A percentile compares a stretch with the other conserved stretches of the same genome.
These are phyloP conservation scores for Poecilia picta DNA, from an alignment of 2,797 vertebrate species.

Conservation along the genomic window DNA sequence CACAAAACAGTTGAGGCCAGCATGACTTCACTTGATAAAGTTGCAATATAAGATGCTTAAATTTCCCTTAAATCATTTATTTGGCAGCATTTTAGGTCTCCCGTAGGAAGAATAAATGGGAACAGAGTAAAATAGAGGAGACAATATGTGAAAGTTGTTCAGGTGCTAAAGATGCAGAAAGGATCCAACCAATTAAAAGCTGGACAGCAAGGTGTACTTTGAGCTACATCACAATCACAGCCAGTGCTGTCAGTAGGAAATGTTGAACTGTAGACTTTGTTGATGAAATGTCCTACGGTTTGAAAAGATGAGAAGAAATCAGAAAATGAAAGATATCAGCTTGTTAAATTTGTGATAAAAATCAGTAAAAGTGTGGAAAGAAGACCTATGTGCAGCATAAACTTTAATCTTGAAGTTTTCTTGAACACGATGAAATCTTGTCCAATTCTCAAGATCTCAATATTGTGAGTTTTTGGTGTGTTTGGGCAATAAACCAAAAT, in stretches of 20 bases:
- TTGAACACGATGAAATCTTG: too few species aligned
- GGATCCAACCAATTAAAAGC: neutral
- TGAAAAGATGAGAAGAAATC: too few species aligned
- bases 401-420: too few species aligned
- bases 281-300: neutral
- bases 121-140: neutral
- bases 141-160: neutral
- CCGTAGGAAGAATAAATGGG: neutral
- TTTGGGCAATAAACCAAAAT: too few species aligned
- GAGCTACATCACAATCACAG: neutral
- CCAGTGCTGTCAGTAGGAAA: neutral
- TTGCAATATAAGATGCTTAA: neutral
- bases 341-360: too few species aligned
- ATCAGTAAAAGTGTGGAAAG: too few species aligned
- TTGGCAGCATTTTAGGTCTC: neutral
- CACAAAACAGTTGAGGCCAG: neutral
- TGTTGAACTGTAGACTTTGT: neutral
- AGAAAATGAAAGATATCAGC: too few species aligned
- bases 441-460: too few species aligned
- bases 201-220: neutral
- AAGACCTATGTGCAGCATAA: too few species aligned
- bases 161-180: too few species aligned
- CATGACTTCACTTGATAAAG: neutral
- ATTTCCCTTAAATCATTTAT: neutral
- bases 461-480: too few species aligned